These are phyloP conservation scores for Siniperca scherzeri DNA, from an alignment of 2,797 vertebrate species.

Conservation along the genomic window DNA sequence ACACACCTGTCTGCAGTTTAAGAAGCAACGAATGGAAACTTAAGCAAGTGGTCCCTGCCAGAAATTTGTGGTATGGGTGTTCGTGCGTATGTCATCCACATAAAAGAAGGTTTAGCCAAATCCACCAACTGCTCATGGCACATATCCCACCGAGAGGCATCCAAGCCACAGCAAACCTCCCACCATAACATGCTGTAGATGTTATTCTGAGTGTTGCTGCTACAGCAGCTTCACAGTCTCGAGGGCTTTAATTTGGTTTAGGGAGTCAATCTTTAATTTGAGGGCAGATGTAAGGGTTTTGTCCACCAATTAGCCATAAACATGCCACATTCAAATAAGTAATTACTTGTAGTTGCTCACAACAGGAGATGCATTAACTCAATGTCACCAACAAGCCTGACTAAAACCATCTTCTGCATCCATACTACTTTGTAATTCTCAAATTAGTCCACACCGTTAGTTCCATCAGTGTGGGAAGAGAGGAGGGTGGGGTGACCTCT, in stretches of 20 bases:
- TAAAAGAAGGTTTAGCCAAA: slow-evolving; percentile 73
- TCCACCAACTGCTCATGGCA: slow-evolving; percentile 68
- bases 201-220: slow-evolving; percentile 62
- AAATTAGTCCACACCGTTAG: slow-evolving; percentile 45
- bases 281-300: slow-evolving; percentile 46
- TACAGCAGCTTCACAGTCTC: slow-evolving; percentile 45
- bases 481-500: slow-evolving; percentile 72
- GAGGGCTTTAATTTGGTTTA: slow-evolving; percentile 35
- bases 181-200: slow-evolving; percentile 59
- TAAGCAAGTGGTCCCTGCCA: slow-evolving; percentile 53
- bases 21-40: slow-evolving; percentile 61
- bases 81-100: slow-evolving; percentile 68
- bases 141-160: slow-evolving; percentile 55
- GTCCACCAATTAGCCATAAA: slow-evolving; percentile 39
- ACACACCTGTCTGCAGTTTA: slow-evolving; percentile 72
- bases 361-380: slow-evolving; percentile 5
- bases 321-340: slow-evolving; percentile 14
- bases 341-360: slow-evolving; percentile 25
- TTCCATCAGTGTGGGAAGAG: slow-evolving; percentile 72
- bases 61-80: slow-evolving; percentile 68
- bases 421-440: slow-evolving; percentile 36
- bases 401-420: slow-evolving; percentile 28
- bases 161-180: slow-evolving; percentile 75
- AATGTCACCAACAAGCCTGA: slow-evolving; percentile 6
- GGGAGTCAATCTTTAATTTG: slow-evolving; percentile 59